Evolutionary conservation across 1,140 invertebrate species (phyloP), one percentile per base, ranked within the genome.

Genomic region (Bombus pyrosoma): DNA sequence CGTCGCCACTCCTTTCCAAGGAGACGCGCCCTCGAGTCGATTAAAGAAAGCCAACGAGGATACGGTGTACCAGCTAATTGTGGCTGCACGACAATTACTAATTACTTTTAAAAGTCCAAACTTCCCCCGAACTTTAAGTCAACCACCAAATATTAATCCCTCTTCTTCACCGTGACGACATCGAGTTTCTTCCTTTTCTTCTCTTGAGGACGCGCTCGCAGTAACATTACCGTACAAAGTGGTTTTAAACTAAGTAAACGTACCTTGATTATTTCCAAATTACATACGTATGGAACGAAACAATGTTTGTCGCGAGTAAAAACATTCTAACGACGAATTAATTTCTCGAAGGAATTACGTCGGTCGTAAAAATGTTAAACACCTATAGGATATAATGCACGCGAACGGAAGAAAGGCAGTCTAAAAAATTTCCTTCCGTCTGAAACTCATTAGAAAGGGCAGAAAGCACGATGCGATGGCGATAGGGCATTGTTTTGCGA

Each of bases 401-500:
- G 66, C 25, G 32, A 37, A 22, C 25, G 25, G 12, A 28, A 43
- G 41, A 53, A 53, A 34, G 18, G 10, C 6, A 25, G 47, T 18
- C 5, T 2, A 28, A 18, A 41, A 68, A 76, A 68, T 78, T 53
- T 77, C 47, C 72, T 37, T 73, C 81, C 81, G 72, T 3, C 3
- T 28, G 64, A 25, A 41, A 28, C 37, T 78, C 64, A 22, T 85
- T 85, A 85, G 64, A 15, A 4, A 28, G 28, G 34, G n/a, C 22
- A 47, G 22, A 62, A 32, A 76, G 53, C 13, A 28, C 83, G 68
- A 72, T 78, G 32, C 47, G 13, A 43, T n/a, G 10, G 15, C 34
- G 71, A 83, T 64, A 64, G 10, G n/a, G 22, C 34, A 72, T 86
- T 47, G 85, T 73, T 73, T 77, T 39, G 53, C 80, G 39, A 57